Evolutionary conservation across 1,140 invertebrate genomes (phyloP), one percentile per base, ranked within the genome.

Genomic region (Carposina sasakii): DNA sequence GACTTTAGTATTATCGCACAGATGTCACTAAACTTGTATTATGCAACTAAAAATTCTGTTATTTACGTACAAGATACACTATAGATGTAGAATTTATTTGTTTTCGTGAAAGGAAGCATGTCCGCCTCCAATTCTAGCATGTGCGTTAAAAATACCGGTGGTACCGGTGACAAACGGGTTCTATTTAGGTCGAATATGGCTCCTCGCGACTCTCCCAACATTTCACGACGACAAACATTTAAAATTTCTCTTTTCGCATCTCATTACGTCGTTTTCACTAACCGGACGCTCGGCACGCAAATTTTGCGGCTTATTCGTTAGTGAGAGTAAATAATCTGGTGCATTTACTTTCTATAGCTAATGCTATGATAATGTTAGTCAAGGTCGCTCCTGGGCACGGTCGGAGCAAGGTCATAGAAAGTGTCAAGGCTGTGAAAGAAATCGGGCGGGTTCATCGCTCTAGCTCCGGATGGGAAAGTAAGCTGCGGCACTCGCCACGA

Each of bases 171-270:
- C 59, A 77, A 82, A 79, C 76, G 36, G 59, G 77, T 81, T 79
- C 52, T 57, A 81, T 79, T 74, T 65, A 60, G 77, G 77, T 81
- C 71, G 65, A 65, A 61, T 71, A 67, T 72, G 69, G 71, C 59
- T 72, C 66, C 58, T 70, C 63, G 54, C 64, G 63, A 70, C 77
- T 75, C 74, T 75, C 76, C 71, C 73, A 71, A 57, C 76, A 74
- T 84, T 81, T 84, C 76, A 75, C 75, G 65, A 67, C 60, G 66
- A 59, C 72, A 79, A 83, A 81, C 69, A 76, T 75, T 81, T 67
- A 71, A 79, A 81, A 79, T 84, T 84, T 84, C 81, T 84, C 81
- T 84, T 81, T 77, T 81, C 65, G 75, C 76, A 81, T 81, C 67
- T 81, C 76, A 77, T 84, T 81, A 77, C 64, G 41, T 79, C 60